Base-by-base conservation (phyloP, 1,140 invertebrate species). In the Polypedilum vanderplanki region DNA sequence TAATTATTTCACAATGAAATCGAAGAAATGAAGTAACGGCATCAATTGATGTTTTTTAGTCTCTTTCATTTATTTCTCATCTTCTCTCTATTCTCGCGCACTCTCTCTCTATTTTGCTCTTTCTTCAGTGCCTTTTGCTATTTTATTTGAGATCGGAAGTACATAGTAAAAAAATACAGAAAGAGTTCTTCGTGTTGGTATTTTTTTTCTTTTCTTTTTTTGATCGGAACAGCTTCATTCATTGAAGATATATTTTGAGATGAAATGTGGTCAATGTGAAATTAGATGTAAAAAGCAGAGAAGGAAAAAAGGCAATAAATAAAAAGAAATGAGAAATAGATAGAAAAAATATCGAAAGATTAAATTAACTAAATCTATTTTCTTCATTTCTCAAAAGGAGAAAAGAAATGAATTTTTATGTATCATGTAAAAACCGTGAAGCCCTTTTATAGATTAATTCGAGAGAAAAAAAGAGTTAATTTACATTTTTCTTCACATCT, bases 61-160 rank as follows among this genome's bases (percentile, higher is more conserved):
- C 41, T 46, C 41, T 46, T 46, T 7, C 15, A 10, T 7, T 46
- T 46, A 8, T 46, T 46, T 57, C 46, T 57, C 46, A 57, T 57
- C 46, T 57, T 57, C 46, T 57, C 46, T 57, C 24, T 5, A 33
- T 33, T 33, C 24, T 33, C 24, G 5, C 24, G 1, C 5, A 5
- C 24, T 33, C 24, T 33, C 24, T 33, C 5, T 33, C 24, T 33
- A 33, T 33, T 33, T 33, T 5, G 24, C 24, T 33, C 24, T 33
- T 33, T 33, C 24, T 33, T 5, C 5, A 33, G 24, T 33, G 24
- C 24, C 24, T 57, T 12, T 57, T 57, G 46, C 46, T 57, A 57
- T 57, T 57, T 57, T 15, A 57, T 57, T 57, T 57, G 46, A 57
- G 46, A 57, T 57, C 46, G 46, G 46, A 57, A 57, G 46, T 57